phyloP scores from a whole-genome alignment of 2,113 vertebrate genomes.

The Nibea coibor region DNA sequence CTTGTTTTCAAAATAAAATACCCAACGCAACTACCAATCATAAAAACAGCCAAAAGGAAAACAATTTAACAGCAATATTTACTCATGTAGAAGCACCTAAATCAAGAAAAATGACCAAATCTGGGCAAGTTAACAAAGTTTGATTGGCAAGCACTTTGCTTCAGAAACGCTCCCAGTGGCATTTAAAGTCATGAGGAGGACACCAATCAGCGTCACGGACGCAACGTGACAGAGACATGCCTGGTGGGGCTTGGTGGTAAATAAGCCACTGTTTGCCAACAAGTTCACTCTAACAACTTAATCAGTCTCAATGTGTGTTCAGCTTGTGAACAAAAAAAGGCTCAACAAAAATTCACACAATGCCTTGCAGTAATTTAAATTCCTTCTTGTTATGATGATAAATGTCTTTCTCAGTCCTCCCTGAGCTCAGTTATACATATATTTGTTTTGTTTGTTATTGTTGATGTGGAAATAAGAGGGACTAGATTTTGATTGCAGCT shows the following conservation, averaged over 20 bases:
- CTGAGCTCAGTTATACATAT: not conserved
- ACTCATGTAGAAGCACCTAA: too few species aligned
- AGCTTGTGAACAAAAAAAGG: not conserved
- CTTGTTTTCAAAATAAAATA: too few species aligned
- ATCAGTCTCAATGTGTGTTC: not conserved
- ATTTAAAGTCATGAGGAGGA: too few species aligned
- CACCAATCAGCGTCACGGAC: too few species aligned
- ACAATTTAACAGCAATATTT: too few species aligned
- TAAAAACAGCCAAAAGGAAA: too few species aligned
- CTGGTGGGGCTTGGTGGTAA: not conserved
- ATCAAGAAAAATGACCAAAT: too few species aligned
- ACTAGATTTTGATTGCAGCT: not conserved
- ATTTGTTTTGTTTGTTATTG: not conserved
- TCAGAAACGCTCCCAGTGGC: too few species aligned
- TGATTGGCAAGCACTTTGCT: too few species aligned
- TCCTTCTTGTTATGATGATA: not conserved
- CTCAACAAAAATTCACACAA: not conserved
- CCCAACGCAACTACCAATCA: too few species aligned
- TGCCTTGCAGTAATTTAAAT: not conserved
- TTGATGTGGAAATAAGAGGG: not conserved
- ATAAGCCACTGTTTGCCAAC: not conserved
- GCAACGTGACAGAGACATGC: too few species aligned
- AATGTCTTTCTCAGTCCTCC: not conserved
- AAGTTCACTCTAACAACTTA: not conserved
- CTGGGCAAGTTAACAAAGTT: too few species aligned